Conservation (phyloP, 2,113 vertebrate species). For the Myrmecobius fasciatus region DNA sequence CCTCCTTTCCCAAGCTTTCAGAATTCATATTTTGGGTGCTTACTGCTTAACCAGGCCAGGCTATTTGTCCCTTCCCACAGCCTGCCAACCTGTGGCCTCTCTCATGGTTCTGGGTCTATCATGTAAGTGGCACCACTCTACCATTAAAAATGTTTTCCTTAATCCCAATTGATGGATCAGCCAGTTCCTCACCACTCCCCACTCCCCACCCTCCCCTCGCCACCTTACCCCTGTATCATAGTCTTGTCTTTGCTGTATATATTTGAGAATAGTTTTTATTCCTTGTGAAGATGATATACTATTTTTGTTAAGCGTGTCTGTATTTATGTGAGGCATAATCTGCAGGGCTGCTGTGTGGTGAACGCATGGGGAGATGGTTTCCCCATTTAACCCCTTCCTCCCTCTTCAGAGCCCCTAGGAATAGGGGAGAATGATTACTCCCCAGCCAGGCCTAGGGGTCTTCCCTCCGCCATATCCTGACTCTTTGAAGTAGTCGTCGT, state of each 20-base stretch:
- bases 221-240: conserved; percentile 27
- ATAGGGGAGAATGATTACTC: conserved; percentile 71
- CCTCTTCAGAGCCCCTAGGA: conserved; percentile 20
- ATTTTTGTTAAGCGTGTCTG: conserved; percentile 90
- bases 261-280: conserved; percentile 87
- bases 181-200: background rate
- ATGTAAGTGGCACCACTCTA: background rate
- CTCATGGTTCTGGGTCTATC: conserved; percentile 61
- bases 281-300: conserved; percentile 89
- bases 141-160: background rate
- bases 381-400: background rate
- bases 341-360: conserved; percentile 80
- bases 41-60: background rate
- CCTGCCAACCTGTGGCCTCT: conserved; percentile 56
- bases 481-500: conserved; percentile 82
- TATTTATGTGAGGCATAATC: conserved; percentile 88
- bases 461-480: conserved; percentile 61
- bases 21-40: background rate
- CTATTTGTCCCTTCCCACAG: conserved; percentile 48
- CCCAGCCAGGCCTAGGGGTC: conserved; percentile 57
- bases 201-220: background rate
- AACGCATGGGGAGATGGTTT: conserved; percentile 77
- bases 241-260: conserved; percentile 83
- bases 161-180: background rate
- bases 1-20: background rate